Evolutionary conservation across 2,113 vertebrate species (phyloP).

Genomic region (Anas platyrhynchos): DNA sequence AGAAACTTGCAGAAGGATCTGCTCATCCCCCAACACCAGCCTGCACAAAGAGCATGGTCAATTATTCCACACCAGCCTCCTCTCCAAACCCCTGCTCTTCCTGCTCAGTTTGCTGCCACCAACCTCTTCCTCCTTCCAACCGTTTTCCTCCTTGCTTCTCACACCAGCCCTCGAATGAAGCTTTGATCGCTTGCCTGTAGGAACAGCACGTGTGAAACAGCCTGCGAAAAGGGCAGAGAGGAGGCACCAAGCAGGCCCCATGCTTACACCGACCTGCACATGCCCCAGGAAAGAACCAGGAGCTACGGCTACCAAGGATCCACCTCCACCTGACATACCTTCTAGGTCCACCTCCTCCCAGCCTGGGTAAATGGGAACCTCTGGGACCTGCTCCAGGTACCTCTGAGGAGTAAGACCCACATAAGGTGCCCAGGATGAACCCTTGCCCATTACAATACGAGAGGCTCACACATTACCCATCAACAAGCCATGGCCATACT

Average conservation of each 20-base stretch:
- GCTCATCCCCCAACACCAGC: background rate
- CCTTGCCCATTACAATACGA: background rate
- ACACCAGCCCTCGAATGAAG: background rate
- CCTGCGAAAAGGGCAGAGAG: background rate
- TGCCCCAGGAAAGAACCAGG: background rate
- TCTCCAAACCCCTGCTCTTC: background rate
- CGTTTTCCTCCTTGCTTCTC: background rate
- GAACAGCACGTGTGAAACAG: background rate
- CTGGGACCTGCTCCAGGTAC: rapidly evolving
- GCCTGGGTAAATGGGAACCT: background rate
- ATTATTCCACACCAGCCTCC: background rate
- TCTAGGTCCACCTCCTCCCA: background rate
- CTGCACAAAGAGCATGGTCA: too few species aligned
- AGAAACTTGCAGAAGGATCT: background rate
- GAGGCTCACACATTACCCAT: background rate
- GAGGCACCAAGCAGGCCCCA: background rate
- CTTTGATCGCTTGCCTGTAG: background rate
- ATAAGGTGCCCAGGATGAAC: background rate
- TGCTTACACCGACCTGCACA: background rate
- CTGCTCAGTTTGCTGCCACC: background rate
- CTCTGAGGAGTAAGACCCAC: background rate
- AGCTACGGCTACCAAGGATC: background rate
- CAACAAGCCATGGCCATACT: background rate
- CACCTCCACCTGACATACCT: background rate
- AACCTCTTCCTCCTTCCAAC: background rate